phyloP scores from a whole-genome alignment of 2,888 invertebrate genomes.

The Aporophyla nigra region DNA sequence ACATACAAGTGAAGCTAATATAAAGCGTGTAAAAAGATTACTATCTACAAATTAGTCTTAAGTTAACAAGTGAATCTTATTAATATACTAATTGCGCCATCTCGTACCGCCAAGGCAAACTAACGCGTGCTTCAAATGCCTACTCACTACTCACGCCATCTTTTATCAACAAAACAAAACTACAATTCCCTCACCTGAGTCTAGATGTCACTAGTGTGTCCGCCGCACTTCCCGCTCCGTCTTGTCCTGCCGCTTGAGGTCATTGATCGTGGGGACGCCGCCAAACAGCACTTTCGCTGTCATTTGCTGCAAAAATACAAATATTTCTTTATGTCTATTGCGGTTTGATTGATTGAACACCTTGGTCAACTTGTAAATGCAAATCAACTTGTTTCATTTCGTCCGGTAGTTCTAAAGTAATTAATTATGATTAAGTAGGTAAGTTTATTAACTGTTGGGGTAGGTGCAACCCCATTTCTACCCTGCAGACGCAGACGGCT shows the following conservation, averaged over 20 bases:
- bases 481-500: background rate
- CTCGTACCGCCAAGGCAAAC: conserved; percentile 37
- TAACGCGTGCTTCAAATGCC: background rate
- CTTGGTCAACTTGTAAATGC: conserved; percentile 9
- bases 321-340: conserved; percentile 36
- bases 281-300: conserved; percentile 94
- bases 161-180: conserved; percentile 31
- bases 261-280: conserved; percentile 93
- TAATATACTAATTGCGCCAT: conserved; percentile 62
- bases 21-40: too few relatives aligned
- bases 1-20: too few relatives aligned
- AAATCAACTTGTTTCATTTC: conserved; percentile 10
- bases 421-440: background rate
- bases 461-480: conserved; percentile 30
- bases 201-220: conserved; percentile 87
- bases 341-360: conserved; percentile 41
- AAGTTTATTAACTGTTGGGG: conserved; percentile 14
- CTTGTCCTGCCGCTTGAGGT: conserved; percentile 94
- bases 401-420: background rate
- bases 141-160: conserved; percentile 62
- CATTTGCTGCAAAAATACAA: conserved; percentile 89
- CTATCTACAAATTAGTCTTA: background rate
- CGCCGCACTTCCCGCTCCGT: conserved; percentile 92
- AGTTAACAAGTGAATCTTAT: background rate
- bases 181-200: conserved; percentile 67